Evolutionary conservation across 1,140 invertebrate species (phyloP).

Genomic region (Lepidurus apus): DNA sequence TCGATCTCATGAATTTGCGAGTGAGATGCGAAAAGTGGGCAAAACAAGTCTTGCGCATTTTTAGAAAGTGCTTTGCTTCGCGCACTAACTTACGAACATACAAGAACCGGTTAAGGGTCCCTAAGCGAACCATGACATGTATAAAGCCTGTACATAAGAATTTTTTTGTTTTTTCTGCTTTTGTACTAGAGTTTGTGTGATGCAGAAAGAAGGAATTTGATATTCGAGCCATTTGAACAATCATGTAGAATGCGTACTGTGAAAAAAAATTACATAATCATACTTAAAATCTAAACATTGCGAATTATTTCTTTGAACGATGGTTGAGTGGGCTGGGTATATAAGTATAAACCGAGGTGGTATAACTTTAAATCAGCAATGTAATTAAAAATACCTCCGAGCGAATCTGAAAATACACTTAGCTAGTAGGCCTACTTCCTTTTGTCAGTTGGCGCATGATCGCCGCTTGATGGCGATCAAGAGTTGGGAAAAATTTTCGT

Average conservation of each 20-base stretch:
- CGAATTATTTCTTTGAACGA: too few relatives aligned
- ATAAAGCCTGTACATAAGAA: constrained; percentile 15
- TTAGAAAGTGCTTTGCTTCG: neutral
- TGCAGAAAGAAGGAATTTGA: neutral
- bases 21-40: neutral
- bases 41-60: neutral
- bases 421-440: too few relatives aligned
- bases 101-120: constrained; percentile 20
- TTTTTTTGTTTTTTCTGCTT: neutral
- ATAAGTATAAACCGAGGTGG: too few relatives aligned
- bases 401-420: too few relatives aligned
- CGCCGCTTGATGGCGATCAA: too few relatives aligned
- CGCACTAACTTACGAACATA: constrained; percentile 14
- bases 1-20: constrained; percentile 21
- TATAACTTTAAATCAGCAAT: too few relatives aligned
- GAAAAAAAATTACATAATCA: neutral
- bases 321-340: too few relatives aligned
- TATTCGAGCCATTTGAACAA: constrained; percentile 14
- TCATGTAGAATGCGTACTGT: constrained; percentile 1
- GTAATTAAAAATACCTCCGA: too few relatives aligned
- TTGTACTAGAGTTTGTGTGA: neutral
- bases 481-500: too few relatives aligned
- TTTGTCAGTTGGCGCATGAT: too few relatives aligned
- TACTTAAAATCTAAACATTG: neutral
- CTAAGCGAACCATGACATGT: constrained; percentile 11